Conservation (phyloP, 2,888 invertebrate genomes). For the Pelosia muscerda region DNA sequence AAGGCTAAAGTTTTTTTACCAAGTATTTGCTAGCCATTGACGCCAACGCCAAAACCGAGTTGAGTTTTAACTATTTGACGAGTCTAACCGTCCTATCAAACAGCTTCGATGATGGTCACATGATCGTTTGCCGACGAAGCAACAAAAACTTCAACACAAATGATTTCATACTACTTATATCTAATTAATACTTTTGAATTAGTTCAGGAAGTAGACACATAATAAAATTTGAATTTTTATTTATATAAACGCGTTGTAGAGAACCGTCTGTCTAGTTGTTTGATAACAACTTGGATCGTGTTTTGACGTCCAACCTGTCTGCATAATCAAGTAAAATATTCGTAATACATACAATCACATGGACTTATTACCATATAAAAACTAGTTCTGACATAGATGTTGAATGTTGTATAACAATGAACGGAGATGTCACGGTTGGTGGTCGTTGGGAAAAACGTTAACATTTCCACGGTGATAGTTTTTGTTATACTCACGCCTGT, state of each 20-base stretch:
- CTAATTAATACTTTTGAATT: constrained; percentile 6
- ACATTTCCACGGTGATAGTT: background rate
- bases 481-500: background rate
- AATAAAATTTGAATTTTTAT: constrained; percentile 27
- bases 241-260: background rate
- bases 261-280: constrained; percentile 5
- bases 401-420: constrained; percentile 4
- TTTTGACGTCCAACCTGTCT: constrained; percentile 20
- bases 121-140: constrained; percentile 7
- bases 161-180: constrained; percentile 8
- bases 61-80: background rate
- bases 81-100: background rate
- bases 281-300: constrained; percentile 15
- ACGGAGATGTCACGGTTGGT: background rate
- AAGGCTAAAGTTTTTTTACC: background rate
- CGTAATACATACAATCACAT: constrained; percentile 7
- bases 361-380: constrained; percentile 17
- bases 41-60: background rate
- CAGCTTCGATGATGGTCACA: background rate
- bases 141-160: constrained; percentile 3
- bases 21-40: background rate
- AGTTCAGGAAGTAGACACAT: constrained; percentile 16
- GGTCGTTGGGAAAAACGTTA: background rate
- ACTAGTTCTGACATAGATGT: constrained; percentile 10
- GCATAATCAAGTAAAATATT: constrained; percentile 12